Percentiles rank a stretch among this genome's conserved stretches.
phyloP scores from a whole-genome alignment of 2,113 vertebrate species.

The Benitochromis conjunctus region DNA sequence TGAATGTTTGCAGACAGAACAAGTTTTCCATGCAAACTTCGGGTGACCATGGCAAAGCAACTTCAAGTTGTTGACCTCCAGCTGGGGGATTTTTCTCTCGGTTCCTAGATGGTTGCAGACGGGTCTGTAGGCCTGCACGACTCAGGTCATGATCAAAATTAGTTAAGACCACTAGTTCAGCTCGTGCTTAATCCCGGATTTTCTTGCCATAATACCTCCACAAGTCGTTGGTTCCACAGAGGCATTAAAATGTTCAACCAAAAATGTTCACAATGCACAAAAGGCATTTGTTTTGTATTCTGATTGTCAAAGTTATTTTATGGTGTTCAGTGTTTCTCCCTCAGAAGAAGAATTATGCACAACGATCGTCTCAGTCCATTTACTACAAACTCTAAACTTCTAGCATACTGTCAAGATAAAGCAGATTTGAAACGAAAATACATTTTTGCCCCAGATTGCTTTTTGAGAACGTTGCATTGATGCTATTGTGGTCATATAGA shows the following conservation, averaged over 20 bases:
- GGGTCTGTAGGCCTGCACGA: background rate
- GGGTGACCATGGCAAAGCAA: background rate
- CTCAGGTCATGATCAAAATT: background rate
- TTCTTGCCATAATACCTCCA: background rate
- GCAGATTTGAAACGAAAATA: background rate
- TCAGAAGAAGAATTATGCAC: background rate
- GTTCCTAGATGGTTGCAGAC: background rate
- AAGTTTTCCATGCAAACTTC: background rate
- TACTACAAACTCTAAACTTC: background rate
- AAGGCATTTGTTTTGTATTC: background rate
- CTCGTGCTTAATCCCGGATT: background rate
- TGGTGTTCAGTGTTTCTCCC: background rate
- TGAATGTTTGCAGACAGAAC: background rate
- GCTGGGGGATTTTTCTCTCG: background rate
- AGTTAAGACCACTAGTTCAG: background rate
- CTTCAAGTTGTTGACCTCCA: background rate
- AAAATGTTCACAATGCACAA: background rate
- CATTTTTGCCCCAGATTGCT: background rate
- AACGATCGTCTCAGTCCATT: background rate
- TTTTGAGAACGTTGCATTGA: background rate
- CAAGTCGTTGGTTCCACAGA: background rate
- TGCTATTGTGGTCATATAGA: background rate
- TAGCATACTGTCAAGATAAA: background rate
- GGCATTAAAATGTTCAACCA: background rate
- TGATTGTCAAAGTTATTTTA: background rate